These are phyloP conservation scores for Cryptocephalus moraei DNA, from an alignment of 2,888 invertebrate species.

Conservation along the genomic window DNA sequence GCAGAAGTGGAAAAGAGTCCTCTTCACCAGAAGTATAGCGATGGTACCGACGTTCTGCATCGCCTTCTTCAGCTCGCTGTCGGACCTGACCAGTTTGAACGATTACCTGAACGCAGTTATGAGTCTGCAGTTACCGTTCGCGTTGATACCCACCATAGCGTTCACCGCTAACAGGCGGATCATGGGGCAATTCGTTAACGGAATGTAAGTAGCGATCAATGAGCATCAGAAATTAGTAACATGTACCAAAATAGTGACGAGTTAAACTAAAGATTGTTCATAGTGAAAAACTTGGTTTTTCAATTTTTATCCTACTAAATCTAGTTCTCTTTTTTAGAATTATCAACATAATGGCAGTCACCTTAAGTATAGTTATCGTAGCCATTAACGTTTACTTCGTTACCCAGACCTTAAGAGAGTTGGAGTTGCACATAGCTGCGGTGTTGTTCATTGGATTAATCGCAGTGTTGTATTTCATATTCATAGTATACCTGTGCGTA, in stretches of 20 bases:
- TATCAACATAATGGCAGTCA: conserved; percentile 55
- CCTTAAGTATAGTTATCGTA: conserved; percentile 59
- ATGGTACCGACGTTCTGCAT: conserved; percentile 64
- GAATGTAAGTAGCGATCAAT: conserved; percentile 49
- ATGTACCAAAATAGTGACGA: too few species aligned
- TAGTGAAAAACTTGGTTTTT: too few species aligned
- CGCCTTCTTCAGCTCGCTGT: conserved; percentile 55
- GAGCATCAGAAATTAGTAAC: neutral
- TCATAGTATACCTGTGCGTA: conserved; percentile 62
- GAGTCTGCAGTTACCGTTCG: conserved; percentile 81
- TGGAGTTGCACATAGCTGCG: conserved; percentile 35
- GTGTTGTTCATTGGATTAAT: conserved; percentile 44
- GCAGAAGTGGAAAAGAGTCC: conserved; percentile 78
- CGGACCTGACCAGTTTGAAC: conserved; percentile 70
- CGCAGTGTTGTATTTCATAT: conserved; percentile 54
- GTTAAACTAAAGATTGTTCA: too few species aligned
- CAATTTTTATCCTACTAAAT: too few species aligned
- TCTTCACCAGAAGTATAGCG: conserved; percentile 71
- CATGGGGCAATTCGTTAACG: conserved; percentile 80
- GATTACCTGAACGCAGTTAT: conserved; percentile 78
- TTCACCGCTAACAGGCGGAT: conserved; percentile 69
- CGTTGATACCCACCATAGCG: conserved; percentile 74
- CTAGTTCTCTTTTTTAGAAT: conserved; percentile 42
- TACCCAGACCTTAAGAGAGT: conserved; percentile 44
- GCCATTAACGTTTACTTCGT: conserved; percentile 72